A percentile compares a stretch with the other conserved stretches of the same genome.
These are phyloP conservation scores for Nipponia nippon DNA, from an alignment of 2,113 vertebrate species.

Conservation along the genomic window DNA sequence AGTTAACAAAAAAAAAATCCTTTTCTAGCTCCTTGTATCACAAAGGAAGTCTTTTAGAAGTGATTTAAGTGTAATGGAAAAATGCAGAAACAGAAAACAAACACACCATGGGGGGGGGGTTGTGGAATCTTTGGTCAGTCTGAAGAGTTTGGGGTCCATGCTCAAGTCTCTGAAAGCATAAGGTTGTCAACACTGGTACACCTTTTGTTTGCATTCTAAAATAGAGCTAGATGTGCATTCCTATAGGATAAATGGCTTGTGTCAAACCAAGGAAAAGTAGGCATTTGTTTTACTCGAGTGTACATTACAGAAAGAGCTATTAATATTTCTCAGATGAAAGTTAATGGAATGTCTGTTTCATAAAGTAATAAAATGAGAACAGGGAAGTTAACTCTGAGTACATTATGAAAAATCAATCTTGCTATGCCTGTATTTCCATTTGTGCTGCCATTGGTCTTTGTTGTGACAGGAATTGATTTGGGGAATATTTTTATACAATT, in stretches of 20 bases:
- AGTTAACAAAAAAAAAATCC: not conserved
- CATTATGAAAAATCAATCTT: conserved; percentile 5
- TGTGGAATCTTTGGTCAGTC: not conserved
- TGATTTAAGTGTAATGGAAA: not conserved
- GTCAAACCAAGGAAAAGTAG: not conserved
- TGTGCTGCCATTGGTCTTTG: not conserved
- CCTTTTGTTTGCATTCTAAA: not conserved
- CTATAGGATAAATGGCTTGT: not conserved
- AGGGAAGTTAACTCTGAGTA: not conserved
- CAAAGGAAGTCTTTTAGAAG: not conserved
- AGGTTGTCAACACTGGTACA: not conserved
- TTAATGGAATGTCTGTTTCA: not conserved
- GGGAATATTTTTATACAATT: not conserved
- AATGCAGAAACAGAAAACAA: not conserved
- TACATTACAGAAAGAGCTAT: not conserved
- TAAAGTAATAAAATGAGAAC: conserved; percentile 5
- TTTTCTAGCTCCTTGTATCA: not conserved
- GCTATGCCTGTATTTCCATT: not conserved
- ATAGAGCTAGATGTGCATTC: not conserved
- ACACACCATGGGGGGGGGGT: fast-evolving
- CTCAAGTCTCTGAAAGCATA: not conserved
- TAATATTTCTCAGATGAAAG: not conserved
- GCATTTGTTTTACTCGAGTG: not conserved
- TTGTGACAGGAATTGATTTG: conserved; percentile 5
- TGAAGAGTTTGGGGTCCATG: not conserved